phyloP scores from a whole-genome alignment of 2,113 vertebrate genomes.

The Caretta caretta region DNA sequence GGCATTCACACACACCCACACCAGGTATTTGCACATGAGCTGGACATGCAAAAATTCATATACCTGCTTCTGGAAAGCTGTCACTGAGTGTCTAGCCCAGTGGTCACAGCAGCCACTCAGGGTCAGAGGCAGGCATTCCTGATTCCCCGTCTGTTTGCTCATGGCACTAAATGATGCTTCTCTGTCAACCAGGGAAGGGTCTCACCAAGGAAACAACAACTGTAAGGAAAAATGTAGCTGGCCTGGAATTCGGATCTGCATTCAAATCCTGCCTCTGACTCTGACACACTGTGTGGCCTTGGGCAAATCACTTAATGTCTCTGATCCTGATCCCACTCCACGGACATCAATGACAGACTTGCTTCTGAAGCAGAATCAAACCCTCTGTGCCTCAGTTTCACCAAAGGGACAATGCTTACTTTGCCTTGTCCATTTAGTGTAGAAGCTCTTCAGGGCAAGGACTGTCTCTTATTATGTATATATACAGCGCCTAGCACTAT shows the following conservation, averaged over 20 bases:
- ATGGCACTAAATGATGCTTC: not conserved
- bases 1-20: not conserved
- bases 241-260: not conserved
- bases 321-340: not conserved
- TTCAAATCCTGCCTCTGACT: not conserved
- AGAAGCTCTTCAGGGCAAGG: not conserved
- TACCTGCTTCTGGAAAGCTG: not conserved
- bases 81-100: not conserved
- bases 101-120: not conserved
- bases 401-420: not conserved
- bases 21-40: not conserved
- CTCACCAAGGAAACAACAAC: not conserved
- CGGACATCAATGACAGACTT: not conserved
- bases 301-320: not conserved
- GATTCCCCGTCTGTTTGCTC: not conserved
- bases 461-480: not conserved
- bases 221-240: not conserved
- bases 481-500: not conserved
- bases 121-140: not conserved
- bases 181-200: not conserved
- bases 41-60: not conserved
- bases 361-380: not conserved
- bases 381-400: not conserved
- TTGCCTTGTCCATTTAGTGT: not conserved
- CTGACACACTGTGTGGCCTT: not conserved